Evolutionary conservation across 2,113 vertebrate species (phyloP).

Genomic region (Corydoras maculifer): DNA sequence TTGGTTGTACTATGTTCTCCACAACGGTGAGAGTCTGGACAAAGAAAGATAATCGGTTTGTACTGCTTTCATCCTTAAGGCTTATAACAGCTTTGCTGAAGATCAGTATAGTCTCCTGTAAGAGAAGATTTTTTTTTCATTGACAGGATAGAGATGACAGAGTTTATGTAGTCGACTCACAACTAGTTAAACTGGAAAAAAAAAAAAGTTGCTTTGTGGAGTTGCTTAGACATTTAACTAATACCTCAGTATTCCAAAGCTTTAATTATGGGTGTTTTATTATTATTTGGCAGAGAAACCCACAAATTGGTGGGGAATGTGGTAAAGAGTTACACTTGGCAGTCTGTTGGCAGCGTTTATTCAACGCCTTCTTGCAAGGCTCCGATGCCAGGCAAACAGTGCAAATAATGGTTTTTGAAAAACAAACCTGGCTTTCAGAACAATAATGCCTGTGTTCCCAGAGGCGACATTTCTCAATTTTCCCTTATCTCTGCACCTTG

Average conservation of each 20-base stretch:
- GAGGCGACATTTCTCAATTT: constrained; percentile 61
- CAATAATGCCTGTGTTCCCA: constrained; percentile 46
- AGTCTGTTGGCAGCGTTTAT: constrained; percentile 24
- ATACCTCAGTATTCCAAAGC: constrained; percentile 28
- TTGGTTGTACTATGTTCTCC: too few relatives aligned
- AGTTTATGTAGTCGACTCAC: background rate
- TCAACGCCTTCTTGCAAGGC: constrained; percentile 25
- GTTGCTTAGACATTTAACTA: constrained; percentile 28
- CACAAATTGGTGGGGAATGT: constrained; percentile 10
- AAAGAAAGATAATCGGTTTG: too few relatives aligned
- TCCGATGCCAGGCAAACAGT: constrained; percentile 34
- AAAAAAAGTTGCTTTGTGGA: too few relatives aligned
- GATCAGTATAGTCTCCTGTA: constrained; percentile 5
- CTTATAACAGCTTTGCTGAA: constrained; percentile 18
- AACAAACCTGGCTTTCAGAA: constrained; percentile 47
- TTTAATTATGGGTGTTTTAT: constrained; percentile 32
- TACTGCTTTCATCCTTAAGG: too few relatives aligned
- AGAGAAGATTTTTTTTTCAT: too few relatives aligned
- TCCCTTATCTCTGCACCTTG: constrained; percentile 61
- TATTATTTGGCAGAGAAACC: constrained; percentile 15
- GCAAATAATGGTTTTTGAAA: constrained; percentile 46
- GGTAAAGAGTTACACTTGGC: constrained; percentile 34
- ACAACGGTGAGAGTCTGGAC: too few relatives aligned
- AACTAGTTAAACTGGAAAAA: constrained; percentile 1
- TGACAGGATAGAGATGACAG: background rate